A percentile compares a stretch with the other conserved stretches of the same genome.
These are phyloP conservation scores for Leptopterna dolabrata DNA, from an alignment of 2,888 invertebrate species.

Conservation along the genomic window DNA sequence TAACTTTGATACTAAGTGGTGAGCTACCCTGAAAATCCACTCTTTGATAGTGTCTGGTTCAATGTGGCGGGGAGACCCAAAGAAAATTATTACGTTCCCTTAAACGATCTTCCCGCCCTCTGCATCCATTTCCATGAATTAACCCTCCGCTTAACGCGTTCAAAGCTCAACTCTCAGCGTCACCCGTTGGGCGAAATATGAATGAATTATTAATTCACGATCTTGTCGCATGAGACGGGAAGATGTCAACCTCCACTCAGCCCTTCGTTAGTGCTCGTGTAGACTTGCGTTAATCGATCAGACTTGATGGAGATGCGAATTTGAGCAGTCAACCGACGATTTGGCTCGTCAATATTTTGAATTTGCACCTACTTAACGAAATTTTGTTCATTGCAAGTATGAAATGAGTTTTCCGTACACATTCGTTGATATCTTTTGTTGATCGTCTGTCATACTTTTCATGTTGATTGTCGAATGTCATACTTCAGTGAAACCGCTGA, in stretches of 20 bases:
- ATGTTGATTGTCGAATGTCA: too few relatives aligned
- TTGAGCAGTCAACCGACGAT: not conserved
- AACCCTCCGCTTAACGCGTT: not conserved
- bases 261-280: not conserved
- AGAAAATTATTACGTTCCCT: not conserved
- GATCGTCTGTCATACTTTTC: too few relatives aligned
- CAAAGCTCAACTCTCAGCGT: not conserved
- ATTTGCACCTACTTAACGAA: too few relatives aligned
- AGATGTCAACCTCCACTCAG: not conserved
- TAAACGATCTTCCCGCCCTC: not conserved
- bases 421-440: too few relatives aligned
- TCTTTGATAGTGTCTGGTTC: not conserved
- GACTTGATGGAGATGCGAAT: not conserved
- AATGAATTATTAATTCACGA: not conserved
- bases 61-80: not conserved
- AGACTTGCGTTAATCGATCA: not conserved
- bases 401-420: too few relatives aligned
- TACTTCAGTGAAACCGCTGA: too few relatives aligned
- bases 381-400: too few relatives aligned
- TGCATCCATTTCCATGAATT: conserved; percentile 7
- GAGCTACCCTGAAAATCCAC: too few relatives aligned
- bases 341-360: not conserved
- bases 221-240: not conserved
- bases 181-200: not conserved
- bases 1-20: too few relatives aligned